Percentiles rank a stretch among this genome's conserved stretches.
Evolutionary conservation across 2,797 vertebrate species (phyloP).

Genomic region (Tympanoctomys barrerae): DNA sequence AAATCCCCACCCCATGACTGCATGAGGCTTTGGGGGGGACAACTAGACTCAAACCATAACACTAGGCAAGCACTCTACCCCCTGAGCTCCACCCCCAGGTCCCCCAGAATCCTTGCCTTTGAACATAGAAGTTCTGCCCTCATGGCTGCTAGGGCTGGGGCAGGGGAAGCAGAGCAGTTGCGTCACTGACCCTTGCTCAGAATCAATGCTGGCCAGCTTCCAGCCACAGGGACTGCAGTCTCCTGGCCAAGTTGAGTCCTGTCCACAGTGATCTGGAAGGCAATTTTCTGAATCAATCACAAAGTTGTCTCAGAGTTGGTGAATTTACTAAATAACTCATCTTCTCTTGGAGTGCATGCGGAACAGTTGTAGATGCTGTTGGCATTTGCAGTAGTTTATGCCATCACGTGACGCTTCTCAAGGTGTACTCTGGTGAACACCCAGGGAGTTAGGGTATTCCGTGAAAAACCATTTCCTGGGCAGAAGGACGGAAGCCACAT

Average conservation of each 20-base stretch:
- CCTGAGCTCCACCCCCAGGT: no score
- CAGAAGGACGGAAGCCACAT: neutral
- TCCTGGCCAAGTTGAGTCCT: conserved; percentile 56
- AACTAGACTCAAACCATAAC: no score
- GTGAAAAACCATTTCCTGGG: neutral
- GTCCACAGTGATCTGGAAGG: conserved; percentile 42
- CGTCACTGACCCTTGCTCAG: conserved; percentile 17
- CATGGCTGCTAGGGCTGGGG: neutral
- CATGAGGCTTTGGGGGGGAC: no score
- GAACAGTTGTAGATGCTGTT: neutral
- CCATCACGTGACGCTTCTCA: neutral
- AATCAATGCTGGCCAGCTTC: neutral
- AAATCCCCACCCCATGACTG: no score
- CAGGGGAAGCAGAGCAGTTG: neutral
- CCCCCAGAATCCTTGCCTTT: neutral
- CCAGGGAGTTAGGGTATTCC: neutral
- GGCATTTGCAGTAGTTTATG: neutral
- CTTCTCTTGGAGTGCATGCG: neutral
- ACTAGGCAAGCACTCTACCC: neutral
- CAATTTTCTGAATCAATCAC: conserved; percentile 63
- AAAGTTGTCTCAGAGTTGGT: neutral
- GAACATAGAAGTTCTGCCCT: neutral
- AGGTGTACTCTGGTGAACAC: neutral
- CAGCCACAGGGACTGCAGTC: neutral
- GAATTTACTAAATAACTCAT: conserved; percentile 6